Conservation (phyloP, 2,888 invertebrate genomes). For the Drosophila acutilabella region DNA sequence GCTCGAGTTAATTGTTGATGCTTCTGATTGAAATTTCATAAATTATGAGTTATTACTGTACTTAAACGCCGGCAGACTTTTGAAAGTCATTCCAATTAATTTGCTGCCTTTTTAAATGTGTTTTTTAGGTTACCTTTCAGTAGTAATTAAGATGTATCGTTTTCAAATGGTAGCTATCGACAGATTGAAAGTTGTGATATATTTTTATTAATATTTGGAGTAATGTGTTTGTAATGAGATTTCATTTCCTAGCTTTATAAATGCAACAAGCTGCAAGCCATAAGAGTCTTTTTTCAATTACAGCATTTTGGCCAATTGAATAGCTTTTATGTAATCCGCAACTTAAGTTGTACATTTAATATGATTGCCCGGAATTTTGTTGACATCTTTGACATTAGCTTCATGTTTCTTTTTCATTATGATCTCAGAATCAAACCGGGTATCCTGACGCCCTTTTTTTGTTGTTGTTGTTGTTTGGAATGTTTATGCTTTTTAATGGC, state of each 20-base stretch:
- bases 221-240: too few species aligned
- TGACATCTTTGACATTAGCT: conserved; percentile 17
- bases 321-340: conserved; percentile 31
- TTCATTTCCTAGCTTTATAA: too few species aligned
- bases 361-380: conserved; percentile 13
- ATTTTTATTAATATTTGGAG: too few species aligned
- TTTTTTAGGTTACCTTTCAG: not conserved
- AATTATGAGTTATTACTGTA: conserved; percentile 20
- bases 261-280: conserved; percentile 28
- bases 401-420: conserved; percentile 9
- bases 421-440: conserved; percentile 5
- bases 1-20: conserved; percentile 21
- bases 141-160: not conserved
- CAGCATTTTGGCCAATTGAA: conserved; percentile 12
- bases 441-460: conserved; percentile 8
- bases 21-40: conserved; percentile 8
- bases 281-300: not conserved
- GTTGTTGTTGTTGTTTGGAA: not conserved
- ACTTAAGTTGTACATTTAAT: conserved; percentile 35
- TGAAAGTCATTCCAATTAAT: conserved; percentile 4
- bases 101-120: conserved; percentile 2
- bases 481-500: conserved; percentile 52
- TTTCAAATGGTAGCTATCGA: too few species aligned
- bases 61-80: not conserved
- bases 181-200: too few species aligned